A percentile compares a stretch with the other conserved stretches of the same genome.
Evolutionary conservation across 2,888 invertebrate species (phyloP).

Genomic region (Caenorhabditis doughertyi): DNA sequence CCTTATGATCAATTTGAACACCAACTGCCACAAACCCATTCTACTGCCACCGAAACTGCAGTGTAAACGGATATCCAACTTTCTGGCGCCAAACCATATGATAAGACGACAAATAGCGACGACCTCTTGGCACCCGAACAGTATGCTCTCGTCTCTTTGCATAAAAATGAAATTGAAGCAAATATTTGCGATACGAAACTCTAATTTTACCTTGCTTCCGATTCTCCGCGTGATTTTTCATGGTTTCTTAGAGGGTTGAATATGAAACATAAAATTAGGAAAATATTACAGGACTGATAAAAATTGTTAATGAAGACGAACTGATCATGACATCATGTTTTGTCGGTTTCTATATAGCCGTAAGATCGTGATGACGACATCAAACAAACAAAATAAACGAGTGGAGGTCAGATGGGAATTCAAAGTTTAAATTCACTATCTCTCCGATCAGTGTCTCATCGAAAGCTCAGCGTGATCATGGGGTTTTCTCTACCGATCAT

Average conservation of each 20-base stretch:
- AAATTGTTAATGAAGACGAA: neutral
- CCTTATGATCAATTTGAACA: conserved; percentile 19
- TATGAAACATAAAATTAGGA: no score
- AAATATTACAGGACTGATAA: no score
- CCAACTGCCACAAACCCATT: conserved; percentile 3
- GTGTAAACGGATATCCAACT: conserved; percentile 41
- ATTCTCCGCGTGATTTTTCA: conserved; percentile 16
- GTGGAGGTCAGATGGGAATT: conserved; percentile 33
- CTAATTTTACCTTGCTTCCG: conserved; percentile 28
- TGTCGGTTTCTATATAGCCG: neutral
- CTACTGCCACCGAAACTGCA: conserved; percentile 29
- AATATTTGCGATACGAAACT: conserved; percentile 44
- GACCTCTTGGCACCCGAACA: conserved; percentile 62
- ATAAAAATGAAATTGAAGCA: conserved; percentile 40
- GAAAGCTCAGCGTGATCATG: conserved; percentile 47
- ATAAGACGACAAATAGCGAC: conserved; percentile 45
- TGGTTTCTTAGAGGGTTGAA: conserved; percentile 4
- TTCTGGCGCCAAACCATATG: conserved; percentile 52
- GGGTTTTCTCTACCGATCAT: conserved; percentile 27
- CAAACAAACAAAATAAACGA: conserved; percentile 33
- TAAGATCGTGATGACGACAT: conserved; percentile 11
- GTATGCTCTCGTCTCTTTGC: conserved; percentile 29
- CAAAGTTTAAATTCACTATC: conserved; percentile 41
- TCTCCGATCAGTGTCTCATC: conserved; percentile 31
- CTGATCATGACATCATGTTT: conserved; percentile 35